Evolutionary conservation across 2,888 invertebrate genomes (phyloP), one percentile per base, ranked within the genome.

Genomic region (Nomada hirtipes): DNA sequence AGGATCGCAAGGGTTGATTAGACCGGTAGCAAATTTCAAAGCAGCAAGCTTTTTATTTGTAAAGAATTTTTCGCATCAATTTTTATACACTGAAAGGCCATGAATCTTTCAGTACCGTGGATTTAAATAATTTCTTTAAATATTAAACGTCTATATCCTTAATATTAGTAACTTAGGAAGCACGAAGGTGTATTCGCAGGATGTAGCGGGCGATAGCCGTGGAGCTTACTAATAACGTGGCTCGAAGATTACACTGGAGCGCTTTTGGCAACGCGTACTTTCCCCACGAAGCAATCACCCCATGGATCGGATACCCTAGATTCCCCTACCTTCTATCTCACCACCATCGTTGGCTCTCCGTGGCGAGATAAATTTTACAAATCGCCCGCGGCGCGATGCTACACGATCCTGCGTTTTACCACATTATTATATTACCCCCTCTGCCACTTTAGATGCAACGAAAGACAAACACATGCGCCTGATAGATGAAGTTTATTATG

Each of bases 341-440:
- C 83, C 79, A 61, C 61, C 72, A 60, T 79, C 72, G 81, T 59
- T 78, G 83, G 76, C 73, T 75, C 72, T 53, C 55, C 71, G 60
- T 47, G 78, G 76, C 44, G 79, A 85, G 83, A 86, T 88, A 88
- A 86, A 88, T 85, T 88, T 83, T 85, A 83, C 88, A 85, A 88
- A 88, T 88, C 76, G 86, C 86, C 84, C 70, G 63, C 72, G 84
- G 85, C 83, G 60, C 69, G 60, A 74, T 65, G 59, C 57, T 83
- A 79, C 60, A 69, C 69, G 76, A 55, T 60, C 78, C 65, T 74
- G 64, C 79, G 77, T 82, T 88, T 82, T 61, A 74, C 70, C 86
- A 74, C 85, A 78, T 88, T 86, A 82, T 82, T 88, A 82, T 79
- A 81, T 84, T 67, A 74, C 60, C 67, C 74, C 60, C 65, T 47